Evolutionary conservation across 2,797 vertebrate species (phyloP), one percentile per base, ranked within the genome.

Genomic region (Hylomyscus alleni): DNA sequence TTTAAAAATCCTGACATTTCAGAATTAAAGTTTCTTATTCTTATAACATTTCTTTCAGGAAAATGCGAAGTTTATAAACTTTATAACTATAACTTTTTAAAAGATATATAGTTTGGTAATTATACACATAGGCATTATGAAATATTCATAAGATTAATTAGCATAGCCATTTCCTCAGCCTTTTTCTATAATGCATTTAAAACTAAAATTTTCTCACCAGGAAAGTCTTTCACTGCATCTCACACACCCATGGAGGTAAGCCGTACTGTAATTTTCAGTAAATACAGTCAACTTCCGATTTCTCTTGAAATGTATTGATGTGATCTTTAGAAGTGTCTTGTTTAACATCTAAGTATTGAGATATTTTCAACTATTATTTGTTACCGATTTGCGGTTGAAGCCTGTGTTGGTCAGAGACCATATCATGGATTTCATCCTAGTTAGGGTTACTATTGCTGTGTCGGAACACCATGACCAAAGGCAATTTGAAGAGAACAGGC

Each of bases 71-170:
- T 85, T 77, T 50, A 14, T 34, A 89, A 65, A 20, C 58, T 85
- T 88, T 80, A 50, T 95, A 77, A 52, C 77, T 44, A 93, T 20
- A 34, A 54, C 84, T 91, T 94, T 78, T 67, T 34, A 34, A 67
- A 29, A 67, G 11, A 67, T 67, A 67, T 67, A 34, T 5, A 34
- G 13, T 67, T n/a, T 73, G 13, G n/a, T n/a, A 50, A 11, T 44
- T 31, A 73, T 13, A 19, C 15, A 34, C 15, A 6, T 31, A 67
- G 47, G 15, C n/a, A n/a, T n/a, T n/a, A n/a, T 47, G 5, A 60
- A 91, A 83, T 60, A 58, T 72, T 26, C 13, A 73, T 34, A 60
- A 50, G 44, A 58, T 44, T n/a, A 83, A 73, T 47, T 67, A 58
- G 14, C 10, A 7, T 52, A 52, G 22, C 47, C 44, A n/a, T 8